Base-by-base conservation (phyloP, 2,888 invertebrate species). In the Lysandra bellargus region DNA sequence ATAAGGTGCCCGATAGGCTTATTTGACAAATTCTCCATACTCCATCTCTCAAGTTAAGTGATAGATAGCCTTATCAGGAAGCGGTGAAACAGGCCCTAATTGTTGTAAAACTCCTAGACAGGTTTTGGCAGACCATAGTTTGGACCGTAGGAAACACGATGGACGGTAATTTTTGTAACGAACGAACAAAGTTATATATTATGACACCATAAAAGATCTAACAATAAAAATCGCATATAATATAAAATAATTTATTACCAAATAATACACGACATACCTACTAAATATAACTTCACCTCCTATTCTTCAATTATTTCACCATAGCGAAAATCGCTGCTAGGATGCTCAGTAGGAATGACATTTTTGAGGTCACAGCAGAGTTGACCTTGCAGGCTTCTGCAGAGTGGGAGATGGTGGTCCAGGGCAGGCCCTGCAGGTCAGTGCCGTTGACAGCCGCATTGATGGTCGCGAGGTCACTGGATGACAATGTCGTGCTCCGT, bases 361-460 rank as follows among this genome's bases (percentile, higher is more conserved):
- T 5, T 7, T 76, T 53, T 69, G 76, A 76, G 17, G 76, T 23
- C 53, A 30, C 57, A 1, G 76, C 76, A 12, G 76, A 53, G 53
- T 76, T 76, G 33, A 76, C 53, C 57, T 76, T 76, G 23, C 76
- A 76, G 4, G 49, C 30, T 33, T 76, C 49, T 5, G 30, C 76
- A 23, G 76, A 6, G 17, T 76, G 76, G 49, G 33, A 53, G 53
- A 76, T 17, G 57, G 49, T 76, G 17, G 53, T 12, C 76, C 76
- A 76, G n/a, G 57, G 14, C 4, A 17, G 53, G 7, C 37, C 57
- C 57, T 76, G 76, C 12, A 76, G 53, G 5, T 76, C 76, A 2
- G 76, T 53, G 5, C 49, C 76, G 23, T 33, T 57, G 76, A 76
- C 17, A 30, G 76, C 76, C 2, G 49, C 30, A 53, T 76, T n/a